Base-by-base conservation (phyloP, 2,888 invertebrate species). In the Tridacna gigas region DNA sequence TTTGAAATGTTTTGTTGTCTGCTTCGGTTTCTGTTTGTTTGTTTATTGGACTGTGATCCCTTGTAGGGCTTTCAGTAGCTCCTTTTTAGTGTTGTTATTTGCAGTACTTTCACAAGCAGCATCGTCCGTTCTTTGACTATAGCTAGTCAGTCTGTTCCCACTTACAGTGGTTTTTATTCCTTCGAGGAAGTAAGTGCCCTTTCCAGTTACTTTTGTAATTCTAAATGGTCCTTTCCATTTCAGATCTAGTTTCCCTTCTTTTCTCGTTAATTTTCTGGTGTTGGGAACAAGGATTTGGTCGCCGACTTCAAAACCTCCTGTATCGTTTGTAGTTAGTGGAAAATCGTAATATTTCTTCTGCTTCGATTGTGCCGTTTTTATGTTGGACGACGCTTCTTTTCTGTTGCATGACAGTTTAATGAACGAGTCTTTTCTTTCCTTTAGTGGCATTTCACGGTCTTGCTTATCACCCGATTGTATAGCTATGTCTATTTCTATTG, bases 281-380 rank as follows among this genome's bases (percentile, higher is more conserved):
- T 78, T 78, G 73, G 69, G 78, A 71, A 78, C 22, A 73, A 73
- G 77, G 45, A 77, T 69, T 69, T 79, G 65, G 63, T 74, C 74
- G 25, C 79, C 79, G 48, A 79, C 74, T 74, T 74, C 74, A 45
- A 71, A 77, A 71, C 56, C 77, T 26, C 26, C 37, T 56, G 77
- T 45, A 69, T 69, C 77, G 47, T 77, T 28, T 77, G 66, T 77
- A 67, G 61, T 60, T 77, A 69, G 77, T 69, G 77, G 67, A 77
- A 65, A 61, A 74, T 80, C 80, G 60, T 83, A 66, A 73, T 83
- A 25, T 74, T 66, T 75, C 71, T 83, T 80, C 67, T 80, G 83
- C 22, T 25, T 79, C 26, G 66, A 69, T 60, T 83, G 76, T 51
- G 75, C 76, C 45, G 45, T 77, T 76, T 74, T 77, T 18, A 83